These are phyloP conservation scores for Trichogramma dendrolimi DNA, from an alignment of 2,888 invertebrate genomes.

Conservation along the genomic window DNA sequence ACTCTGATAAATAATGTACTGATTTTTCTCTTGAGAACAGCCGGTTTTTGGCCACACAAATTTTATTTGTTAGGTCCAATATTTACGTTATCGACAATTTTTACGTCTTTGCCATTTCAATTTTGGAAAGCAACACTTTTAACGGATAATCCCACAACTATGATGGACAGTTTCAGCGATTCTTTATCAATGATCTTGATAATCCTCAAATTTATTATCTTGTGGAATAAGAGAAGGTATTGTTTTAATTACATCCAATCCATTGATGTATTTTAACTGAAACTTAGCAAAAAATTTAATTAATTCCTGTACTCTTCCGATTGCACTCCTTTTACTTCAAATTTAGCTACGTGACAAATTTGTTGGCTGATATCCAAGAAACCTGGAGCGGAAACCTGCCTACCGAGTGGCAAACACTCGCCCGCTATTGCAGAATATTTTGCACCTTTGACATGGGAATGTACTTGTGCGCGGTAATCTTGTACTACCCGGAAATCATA, in stretches of 20 bases:
- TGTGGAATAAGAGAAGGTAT: slow-evolving; percentile 16
- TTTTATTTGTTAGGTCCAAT: slow-evolving; percentile 6
- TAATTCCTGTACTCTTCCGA: too few species aligned
- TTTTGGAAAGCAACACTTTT: slow-evolving; percentile 6
- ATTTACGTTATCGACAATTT: background rate
- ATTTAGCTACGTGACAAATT: slow-evolving; percentile 3
- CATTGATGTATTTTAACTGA: too few species aligned
- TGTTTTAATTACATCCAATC: background rate
- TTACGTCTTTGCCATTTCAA: slow-evolving; percentile 15
- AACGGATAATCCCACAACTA: background rate
- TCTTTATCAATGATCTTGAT: slow-evolving; percentile 8
- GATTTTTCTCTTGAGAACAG: slow-evolving; percentile 9
- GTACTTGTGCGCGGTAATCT: slow-evolving; percentile 6
- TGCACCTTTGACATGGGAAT: slow-evolving; percentile 11
- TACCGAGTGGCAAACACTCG: slow-evolving; percentile 9
- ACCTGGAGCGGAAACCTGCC: slow-evolving; percentile 14
- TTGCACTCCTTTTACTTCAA: background rate
- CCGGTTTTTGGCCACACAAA: slow-evolving; percentile 12
- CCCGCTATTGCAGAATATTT: slow-evolving; percentile 16
- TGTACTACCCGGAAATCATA: slow-evolving; percentile 21
- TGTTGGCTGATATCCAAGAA: slow-evolving; percentile 8
- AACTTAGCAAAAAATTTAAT: too few species aligned
- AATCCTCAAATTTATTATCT: slow-evolving; percentile 6
- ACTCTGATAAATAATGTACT: background rate
- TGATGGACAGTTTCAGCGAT: slow-evolving; percentile 18